Conservation (phyloP, 2,888 invertebrate genomes). For the Lasiommata megera region DNA sequence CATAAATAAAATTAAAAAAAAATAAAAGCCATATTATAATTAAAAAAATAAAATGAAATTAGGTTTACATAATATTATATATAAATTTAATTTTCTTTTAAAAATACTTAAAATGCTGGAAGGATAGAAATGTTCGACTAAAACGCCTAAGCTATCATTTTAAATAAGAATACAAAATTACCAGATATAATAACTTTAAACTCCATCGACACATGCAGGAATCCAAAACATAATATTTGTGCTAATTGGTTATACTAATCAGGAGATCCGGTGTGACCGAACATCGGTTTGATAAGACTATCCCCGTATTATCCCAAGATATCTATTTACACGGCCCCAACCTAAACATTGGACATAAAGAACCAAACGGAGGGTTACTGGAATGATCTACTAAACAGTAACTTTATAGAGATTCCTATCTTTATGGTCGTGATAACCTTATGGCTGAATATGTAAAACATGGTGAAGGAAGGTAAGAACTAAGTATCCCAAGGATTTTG, state of each 20-base stretch:
- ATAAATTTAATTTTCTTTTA: no score
- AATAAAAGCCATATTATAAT: no score
- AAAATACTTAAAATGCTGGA: no score
- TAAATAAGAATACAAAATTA: no score
- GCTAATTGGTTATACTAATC: neutral
- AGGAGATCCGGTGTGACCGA: constrained; percentile 53
- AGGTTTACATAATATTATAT: no score
- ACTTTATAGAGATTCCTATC: constrained; percentile 30
- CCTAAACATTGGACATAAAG: constrained; percentile 50
- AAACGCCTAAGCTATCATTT: no score
- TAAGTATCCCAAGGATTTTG: neutral
- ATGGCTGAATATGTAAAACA: constrained; percentile 7
- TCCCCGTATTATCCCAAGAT: constrained; percentile 61
- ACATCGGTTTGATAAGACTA: constrained; percentile 56
- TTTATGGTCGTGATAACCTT: constrained; percentile 14
- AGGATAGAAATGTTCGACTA: no score
- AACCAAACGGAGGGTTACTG: constrained; percentile 35
- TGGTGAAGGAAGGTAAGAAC: neutral
- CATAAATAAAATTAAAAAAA: no score
- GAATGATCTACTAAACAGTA: constrained; percentile 37
- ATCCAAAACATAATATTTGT: neutral
- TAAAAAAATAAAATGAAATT: no score
- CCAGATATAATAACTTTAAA: no score
- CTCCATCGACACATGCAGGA: no score
- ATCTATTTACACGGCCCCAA: constrained; percentile 43